phyloP scores from a whole-genome alignment of 1,140 invertebrate species.

The Pemphigus obesinymphae region DNA sequence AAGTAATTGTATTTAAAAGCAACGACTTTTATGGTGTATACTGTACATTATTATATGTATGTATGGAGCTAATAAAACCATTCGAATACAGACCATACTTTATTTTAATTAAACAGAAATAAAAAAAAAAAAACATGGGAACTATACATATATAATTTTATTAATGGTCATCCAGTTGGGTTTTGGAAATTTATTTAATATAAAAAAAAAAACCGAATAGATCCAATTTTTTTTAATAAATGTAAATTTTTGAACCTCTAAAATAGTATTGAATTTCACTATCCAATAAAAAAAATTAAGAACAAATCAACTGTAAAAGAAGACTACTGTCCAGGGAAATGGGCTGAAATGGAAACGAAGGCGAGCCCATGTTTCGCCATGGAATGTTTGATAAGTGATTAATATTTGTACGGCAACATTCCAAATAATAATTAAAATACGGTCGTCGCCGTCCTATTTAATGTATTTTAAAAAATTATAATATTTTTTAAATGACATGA shows the following conservation, averaged over 20 bases:
- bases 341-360: background rate
- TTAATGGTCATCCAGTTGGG: background rate
- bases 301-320: background rate
- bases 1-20: background rate
- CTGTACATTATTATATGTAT: background rate
- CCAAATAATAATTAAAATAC: too few relatives aligned
- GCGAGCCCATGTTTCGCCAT: too few relatives aligned
- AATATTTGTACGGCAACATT: too few relatives aligned
- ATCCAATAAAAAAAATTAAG: background rate
- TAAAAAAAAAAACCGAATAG: background rate
- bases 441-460: too few relatives aligned
- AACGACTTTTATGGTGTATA: background rate
- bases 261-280: background rate
- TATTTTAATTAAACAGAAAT: conserved; percentile 1
- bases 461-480: too few relatives aligned
- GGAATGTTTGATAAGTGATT: too few relatives aligned
- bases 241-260: background rate
- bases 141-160: background rate
- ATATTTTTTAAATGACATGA: too few relatives aligned
- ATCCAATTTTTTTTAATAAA: background rate
- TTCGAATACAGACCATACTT: background rate
- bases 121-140: background rate
- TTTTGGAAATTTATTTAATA: background rate
- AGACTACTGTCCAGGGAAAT: background rate
- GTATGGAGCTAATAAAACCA: background rate